phyloP scores from a whole-genome alignment of 2,113 vertebrate species.

The Mus spicilegus region DNA sequence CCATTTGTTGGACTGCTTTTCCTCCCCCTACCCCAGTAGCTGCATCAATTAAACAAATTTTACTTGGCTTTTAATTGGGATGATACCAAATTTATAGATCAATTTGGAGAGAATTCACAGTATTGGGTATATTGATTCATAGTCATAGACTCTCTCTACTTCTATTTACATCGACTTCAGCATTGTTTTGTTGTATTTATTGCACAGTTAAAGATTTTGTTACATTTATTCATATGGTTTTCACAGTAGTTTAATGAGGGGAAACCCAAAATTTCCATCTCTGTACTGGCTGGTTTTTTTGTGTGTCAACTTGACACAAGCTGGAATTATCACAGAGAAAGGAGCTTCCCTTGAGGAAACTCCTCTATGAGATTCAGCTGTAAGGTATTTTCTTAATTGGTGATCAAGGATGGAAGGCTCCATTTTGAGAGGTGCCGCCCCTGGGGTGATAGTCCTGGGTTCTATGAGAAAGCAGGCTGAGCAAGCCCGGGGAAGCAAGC shows the following conservation, averaged over 20 bases:
- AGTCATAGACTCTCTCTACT: background rate
- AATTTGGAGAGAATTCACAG: background rate
- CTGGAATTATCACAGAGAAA: too few species aligned
- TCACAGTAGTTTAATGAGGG: background rate
- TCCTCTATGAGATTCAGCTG: too few species aligned
- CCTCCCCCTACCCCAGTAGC: background rate
- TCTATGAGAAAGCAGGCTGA: too few species aligned
- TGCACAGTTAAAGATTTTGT: background rate
- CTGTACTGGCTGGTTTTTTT: too few species aligned
- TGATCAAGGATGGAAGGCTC: too few species aligned
- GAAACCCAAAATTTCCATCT: background rate
- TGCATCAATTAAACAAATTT: background rate
- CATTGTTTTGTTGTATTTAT: background rate
- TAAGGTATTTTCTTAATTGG: too few species aligned
- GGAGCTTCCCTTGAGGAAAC: too few species aligned
- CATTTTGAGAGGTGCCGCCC: too few species aligned
- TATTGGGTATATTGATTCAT: background rate
- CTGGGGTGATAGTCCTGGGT: too few species aligned
- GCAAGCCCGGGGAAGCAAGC: too few species aligned
- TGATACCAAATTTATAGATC: background rate
- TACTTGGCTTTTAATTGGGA: background rate
- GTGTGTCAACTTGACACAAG: too few species aligned
- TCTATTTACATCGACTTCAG: background rate
- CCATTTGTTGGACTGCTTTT: background rate
- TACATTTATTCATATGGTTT: background rate